Evolutionary conservation across 2,113 vertebrate species (phyloP).

Genomic region (Scartelaos histophorus): DNA sequence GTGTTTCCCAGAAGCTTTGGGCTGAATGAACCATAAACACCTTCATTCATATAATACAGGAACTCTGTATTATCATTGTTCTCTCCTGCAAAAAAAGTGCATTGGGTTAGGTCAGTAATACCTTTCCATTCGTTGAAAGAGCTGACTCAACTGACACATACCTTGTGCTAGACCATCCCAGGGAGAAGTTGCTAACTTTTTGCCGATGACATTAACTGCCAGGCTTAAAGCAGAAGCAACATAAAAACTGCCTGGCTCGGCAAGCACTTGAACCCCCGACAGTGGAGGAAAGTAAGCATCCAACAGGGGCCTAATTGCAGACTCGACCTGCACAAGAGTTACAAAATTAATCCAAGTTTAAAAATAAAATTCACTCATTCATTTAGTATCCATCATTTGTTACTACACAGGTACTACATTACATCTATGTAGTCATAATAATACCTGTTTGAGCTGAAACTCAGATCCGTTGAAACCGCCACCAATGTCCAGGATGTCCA

Average conservation of each 20-base stretch:
- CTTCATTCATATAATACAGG: constrained; percentile 94
- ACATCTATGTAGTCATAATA: not conserved
- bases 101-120: not conserved
- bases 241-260: constrained; percentile 91
- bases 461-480: constrained; percentile 92
- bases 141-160: constrained; percentile 44
- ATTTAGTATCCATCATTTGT: not conserved
- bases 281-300: constrained; percentile 89
- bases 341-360: not conserved
- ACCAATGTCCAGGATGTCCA: constrained; percentile 94
- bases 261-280: constrained; percentile 89
- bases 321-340: constrained; percentile 79
- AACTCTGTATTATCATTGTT: constrained; percentile 84
- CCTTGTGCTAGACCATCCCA: constrained; percentile 82
- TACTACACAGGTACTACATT: not conserved
- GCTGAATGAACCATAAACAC: constrained; percentile 96
- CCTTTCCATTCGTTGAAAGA: not conserved
- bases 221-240: constrained; percentile 93
- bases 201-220: constrained; percentile 90
- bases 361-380: not conserved
- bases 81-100: constrained; percentile 71
- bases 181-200: constrained; percentile 82
- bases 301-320: constrained; percentile 85
- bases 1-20: constrained; percentile 84
- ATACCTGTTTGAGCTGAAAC: constrained; percentile 90